A percentile compares a stretch with the other conserved stretches of the same genome.
Evolutionary conservation across 2,113 vertebrate genomes (phyloP).

Genomic region (Phylloscopus trochilus): DNA sequence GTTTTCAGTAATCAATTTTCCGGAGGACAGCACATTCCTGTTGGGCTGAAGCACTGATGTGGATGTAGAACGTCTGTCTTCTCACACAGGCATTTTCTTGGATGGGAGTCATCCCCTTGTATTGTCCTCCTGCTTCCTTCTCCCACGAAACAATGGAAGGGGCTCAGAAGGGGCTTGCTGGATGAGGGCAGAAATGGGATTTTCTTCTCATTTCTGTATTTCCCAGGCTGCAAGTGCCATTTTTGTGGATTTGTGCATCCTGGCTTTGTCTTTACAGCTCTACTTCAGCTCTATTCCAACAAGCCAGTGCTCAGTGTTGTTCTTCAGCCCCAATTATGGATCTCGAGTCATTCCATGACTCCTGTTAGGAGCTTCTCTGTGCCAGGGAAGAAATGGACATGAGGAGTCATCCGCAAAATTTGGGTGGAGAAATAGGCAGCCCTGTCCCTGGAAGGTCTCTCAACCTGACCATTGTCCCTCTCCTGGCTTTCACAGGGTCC

Average conservation of each 20-base stretch:
- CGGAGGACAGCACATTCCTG: background rate
- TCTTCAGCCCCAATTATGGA: background rate
- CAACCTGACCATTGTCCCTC: background rate
- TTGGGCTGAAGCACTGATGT: background rate
- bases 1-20: conserved; percentile 12
- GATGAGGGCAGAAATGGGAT: background rate
- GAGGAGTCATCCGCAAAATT: background rate
- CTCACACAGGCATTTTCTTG: conserved; percentile 41
- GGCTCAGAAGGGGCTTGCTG: background rate
- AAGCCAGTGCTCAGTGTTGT: background rate
- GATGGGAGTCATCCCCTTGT: conserved; percentile 46
- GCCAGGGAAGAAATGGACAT: background rate
- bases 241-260: background rate
- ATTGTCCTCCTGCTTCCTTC: background rate
- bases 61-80: background rate
- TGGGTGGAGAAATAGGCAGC: background rate
- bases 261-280: background rate
- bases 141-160: background rate
- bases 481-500: background rate
- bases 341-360: background rate
- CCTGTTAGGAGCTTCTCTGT: background rate
- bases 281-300: background rate
- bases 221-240: background rate
- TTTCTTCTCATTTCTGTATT: background rate
- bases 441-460: background rate